phyloP scores from a whole-genome alignment of 2,888 invertebrate genomes.

The Dinocampus coccinellae region DNA sequence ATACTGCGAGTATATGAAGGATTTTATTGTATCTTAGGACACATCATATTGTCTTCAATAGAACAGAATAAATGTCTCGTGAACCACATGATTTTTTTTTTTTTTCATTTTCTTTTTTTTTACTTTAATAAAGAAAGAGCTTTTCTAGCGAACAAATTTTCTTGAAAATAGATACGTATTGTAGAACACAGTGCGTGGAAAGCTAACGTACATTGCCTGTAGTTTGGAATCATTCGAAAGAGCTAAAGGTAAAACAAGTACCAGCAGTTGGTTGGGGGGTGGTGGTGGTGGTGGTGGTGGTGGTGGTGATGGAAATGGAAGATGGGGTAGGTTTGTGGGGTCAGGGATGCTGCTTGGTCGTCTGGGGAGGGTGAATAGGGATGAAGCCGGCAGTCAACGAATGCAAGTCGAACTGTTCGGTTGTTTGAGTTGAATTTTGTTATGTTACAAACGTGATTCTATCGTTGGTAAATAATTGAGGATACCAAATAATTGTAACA shows the following conservation, averaged over 20 bases:
- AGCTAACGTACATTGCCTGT: slow-evolving; percentile 26
- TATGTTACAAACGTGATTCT: slow-evolving; percentile 1
- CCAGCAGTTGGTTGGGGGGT: slow-evolving; percentile 20
- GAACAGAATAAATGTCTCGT: slow-evolving; percentile 1
- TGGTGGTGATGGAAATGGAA: slow-evolving; percentile 32
- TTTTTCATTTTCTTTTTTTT: too few relatives aligned
- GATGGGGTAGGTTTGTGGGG: slow-evolving; percentile 45
- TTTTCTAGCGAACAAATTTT: too few relatives aligned
- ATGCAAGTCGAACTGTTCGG: slow-evolving; percentile 62
- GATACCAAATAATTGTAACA: neutral
- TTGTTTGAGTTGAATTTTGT: slow-evolving; percentile 37
- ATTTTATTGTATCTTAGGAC: neutral
- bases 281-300: neutral
- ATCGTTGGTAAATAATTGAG: neutral
- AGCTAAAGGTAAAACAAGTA: slow-evolving; percentile 38
- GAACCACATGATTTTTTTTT: slow-evolving; percentile 25
- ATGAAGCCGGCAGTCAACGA: slow-evolving; percentile 63
- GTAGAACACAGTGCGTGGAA: neutral
- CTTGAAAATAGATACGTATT: neutral
- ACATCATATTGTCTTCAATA: neutral
- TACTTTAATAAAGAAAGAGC: slow-evolving; percentile 13
- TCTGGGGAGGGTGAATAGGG: slow-evolving; percentile 61
- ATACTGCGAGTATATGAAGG: neutral
- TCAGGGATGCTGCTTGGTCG: slow-evolving; percentile 50
- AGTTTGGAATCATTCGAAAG: slow-evolving; percentile 45